A percentile compares a stretch with the other conserved stretches of the same genome.
Evolutionary conservation across 1,140 invertebrate genomes (phyloP).

Genomic region (Pseudomyrmex dendroicus): DNA sequence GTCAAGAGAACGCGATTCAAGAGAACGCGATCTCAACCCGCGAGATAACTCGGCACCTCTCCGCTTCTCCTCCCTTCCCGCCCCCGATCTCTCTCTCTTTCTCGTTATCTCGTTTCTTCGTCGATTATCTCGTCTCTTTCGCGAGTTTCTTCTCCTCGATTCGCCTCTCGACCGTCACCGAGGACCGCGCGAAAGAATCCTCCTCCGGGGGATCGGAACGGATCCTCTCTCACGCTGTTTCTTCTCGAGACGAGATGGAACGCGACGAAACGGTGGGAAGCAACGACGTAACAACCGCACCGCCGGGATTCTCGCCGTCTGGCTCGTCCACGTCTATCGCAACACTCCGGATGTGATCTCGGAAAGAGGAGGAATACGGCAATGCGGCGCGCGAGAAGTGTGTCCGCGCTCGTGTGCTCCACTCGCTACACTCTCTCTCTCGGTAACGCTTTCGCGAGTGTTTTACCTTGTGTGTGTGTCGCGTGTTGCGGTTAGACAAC

Average conservation of each 20-base stretch:
- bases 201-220: not conserved
- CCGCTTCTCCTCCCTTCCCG: constrained; percentile 15
- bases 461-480: not conserved
- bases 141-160: not conserved
- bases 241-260: not conserved
- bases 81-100: not conserved
- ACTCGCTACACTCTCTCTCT: constrained; percentile 71
- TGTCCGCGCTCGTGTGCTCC: constrained; percentile 72
- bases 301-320: not conserved
- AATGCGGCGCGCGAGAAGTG: constrained; percentile 79
- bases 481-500: not conserved
- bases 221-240: not conserved
- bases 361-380: constrained; percentile 72
- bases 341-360: not conserved
- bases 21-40: not conserved
- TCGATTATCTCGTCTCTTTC: not conserved
- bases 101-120: not conserved
- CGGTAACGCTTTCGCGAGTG: constrained; percentile 64
- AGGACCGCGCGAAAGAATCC: not conserved
- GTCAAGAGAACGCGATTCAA: not conserved
- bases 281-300: not conserved
- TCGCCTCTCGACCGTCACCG: constrained; percentile 22
- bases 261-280: not conserved
- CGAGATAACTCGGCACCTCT: not conserved
- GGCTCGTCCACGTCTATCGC: not conserved